A percentile compares a stretch with the other conserved stretches of the same genome.
Evolutionary conservation across 1,140 invertebrate species (phyloP).

Genomic region (Drosophila repletoides): DNA sequence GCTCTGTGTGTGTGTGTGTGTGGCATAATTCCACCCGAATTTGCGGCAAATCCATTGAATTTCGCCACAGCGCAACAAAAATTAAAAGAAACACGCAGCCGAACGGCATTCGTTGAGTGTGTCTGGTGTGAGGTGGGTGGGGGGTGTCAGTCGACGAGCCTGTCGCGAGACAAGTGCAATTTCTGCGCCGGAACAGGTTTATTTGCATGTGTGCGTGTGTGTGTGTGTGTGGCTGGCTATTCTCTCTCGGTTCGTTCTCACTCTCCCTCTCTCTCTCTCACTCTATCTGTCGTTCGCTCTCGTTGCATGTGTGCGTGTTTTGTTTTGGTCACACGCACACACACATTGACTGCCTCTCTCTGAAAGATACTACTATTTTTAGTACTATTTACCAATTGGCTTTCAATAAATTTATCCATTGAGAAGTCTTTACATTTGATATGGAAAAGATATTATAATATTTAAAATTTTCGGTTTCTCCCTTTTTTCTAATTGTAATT

Average conservation of each 20-base stretch:
- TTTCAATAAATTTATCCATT: too few relatives aligned
- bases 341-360: conserved; percentile 22
- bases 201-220: conserved; percentile 10
- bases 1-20: conserved; percentile 27
- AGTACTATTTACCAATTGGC: too few relatives aligned
- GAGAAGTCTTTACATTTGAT: too few relatives aligned
- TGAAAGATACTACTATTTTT: conserved; percentile 44
- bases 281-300: conserved; percentile 18
- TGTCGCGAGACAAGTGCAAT: conserved; percentile 67
- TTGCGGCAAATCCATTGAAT: conserved; percentile 77
- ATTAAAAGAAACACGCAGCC: conserved; percentile 76
- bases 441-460: too few relatives aligned
- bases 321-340: conserved; percentile 74
- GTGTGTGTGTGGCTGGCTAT: conserved; percentile 10
- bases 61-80: conserved; percentile 76
- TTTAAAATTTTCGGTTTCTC: too few relatives aligned
- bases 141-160: conserved; percentile 10
- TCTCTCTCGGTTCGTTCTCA: conserved; percentile 18
- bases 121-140: not conserved
- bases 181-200: conserved; percentile 78
- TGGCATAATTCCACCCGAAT: conserved; percentile 79
- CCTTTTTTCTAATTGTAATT: too few relatives aligned
- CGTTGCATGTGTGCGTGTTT: conserved; percentile 64
- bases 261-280: conserved; percentile 1
- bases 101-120: conserved; percentile 23